Conservation (phyloP, 2,113 vertebrate species). For the Pica pica region DNA sequence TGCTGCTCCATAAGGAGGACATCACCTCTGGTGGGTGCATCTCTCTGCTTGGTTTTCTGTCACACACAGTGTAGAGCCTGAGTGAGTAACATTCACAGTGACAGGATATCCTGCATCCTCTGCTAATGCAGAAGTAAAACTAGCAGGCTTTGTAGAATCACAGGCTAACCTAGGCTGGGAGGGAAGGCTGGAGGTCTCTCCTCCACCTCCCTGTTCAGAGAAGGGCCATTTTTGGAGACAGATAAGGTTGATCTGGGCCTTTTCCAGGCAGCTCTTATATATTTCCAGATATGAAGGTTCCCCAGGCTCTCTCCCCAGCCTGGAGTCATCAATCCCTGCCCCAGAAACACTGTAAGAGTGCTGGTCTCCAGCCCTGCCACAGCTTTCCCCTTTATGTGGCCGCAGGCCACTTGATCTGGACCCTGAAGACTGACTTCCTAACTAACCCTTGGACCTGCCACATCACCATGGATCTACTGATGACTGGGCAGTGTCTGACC, state of each 20-base stretch:
- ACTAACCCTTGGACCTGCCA: background rate
- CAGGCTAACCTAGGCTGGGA: background rate
- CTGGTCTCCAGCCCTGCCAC: background rate
- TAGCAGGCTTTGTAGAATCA: background rate
- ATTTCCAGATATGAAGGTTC: background rate
- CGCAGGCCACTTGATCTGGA: background rate
- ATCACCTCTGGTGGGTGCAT: background rate
- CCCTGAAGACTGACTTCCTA: background rate
- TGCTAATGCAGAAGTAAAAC: background rate
- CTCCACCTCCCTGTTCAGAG: background rate
- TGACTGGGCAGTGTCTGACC: background rate
- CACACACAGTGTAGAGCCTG: background rate
- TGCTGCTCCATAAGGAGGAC: accelerated
- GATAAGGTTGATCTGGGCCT: background rate
- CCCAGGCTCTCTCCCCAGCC: background rate
- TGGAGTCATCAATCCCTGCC: background rate
- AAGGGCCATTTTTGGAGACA: background rate
- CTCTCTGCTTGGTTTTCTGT: background rate
- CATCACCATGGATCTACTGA: background rate
- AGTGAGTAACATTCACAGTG: background rate
- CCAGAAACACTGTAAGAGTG: background rate
- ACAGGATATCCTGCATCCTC: background rate
- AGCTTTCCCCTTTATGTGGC: background rate
- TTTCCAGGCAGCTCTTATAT: background rate
- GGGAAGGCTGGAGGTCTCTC: background rate